Evolutionary conservation across 1,140 invertebrate species (phyloP), one percentile per base, ranked within the genome.

Genomic region (Idris sp.): DNA sequence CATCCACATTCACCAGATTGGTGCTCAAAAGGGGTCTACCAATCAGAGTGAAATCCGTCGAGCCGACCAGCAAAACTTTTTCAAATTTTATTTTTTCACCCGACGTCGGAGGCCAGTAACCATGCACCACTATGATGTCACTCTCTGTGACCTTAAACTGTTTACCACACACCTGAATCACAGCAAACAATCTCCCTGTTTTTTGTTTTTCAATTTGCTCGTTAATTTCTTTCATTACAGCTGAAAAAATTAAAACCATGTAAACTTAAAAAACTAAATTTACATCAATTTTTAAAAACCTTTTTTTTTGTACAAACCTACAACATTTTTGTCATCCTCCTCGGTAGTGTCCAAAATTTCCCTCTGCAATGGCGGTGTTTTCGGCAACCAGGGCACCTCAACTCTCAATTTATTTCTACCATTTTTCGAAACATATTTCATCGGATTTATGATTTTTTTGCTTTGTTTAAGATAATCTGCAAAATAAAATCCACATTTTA

Each of bases 101-200:
- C 69, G 92, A 89, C 38, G 90, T 91, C 6, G 96, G 96, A 10
- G 93, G 91, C 92, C 96, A 97, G 74, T 93, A 91, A 1, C 93
- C 93, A 82, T 95, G 91, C 3, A 98, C 87, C 1, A 97, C 87
- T 30, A 98, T 89, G 1, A 98, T 86, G 87, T 98, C 97, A 36
- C 93, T 95, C 30, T 92, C 89, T 2, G 96, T 98, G 0, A 98
- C 88, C 88, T 96, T 95, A 80, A 92, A 94, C 81, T 98, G 96
- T 84, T 93, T 94, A 2, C 95, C 95, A 68, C 90, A 88, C 6
- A 97, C 58, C 76, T 96, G 91, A 2, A 98, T 89, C 4, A 98
- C 90, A 5, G 96, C 96, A 89, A 98, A 98, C 35, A 96, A 88
- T 36, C 96, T 88, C 3, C 95, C 94, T 30, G 90, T 87, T 58